Base-by-base conservation (phyloP, 2,888 invertebrate genomes). In the Patella pellucida region DNA sequence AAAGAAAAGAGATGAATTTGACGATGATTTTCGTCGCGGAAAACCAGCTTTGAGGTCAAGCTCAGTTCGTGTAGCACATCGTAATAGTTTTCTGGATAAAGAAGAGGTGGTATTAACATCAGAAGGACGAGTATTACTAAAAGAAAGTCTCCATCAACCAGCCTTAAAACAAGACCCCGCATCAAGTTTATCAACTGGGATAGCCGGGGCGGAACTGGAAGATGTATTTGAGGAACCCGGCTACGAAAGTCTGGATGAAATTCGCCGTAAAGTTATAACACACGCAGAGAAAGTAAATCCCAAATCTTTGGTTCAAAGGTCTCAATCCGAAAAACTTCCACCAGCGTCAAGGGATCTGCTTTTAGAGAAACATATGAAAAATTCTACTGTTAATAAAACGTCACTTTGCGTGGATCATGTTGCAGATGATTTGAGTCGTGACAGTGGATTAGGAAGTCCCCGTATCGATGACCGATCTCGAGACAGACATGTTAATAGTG, bases 181-280 rank as follows among this genome's bases (percentile, higher is more conserved):
- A 23, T 23, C 9, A 11, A 19, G 5, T 54, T 69, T 76, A 51
- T 73, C 74, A 31, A 50, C 78, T 51, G 75, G 76, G 71, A 71
- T 56, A 69, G n/a, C n/a, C n/a, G 68, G 68, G 14, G 12, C 19
- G 73, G 67, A 52, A 50, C 56, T 41, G 50, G 71, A 75, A 54
- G 71, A 68, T 15, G 56, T 54, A 12, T 52, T 52, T 4, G 62
- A 75, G 54, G 77, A 78, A n/a, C 84, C 83, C 12, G 85, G 84
- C 16, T 85, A 85, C 75, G 85, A 85, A 75, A 84, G 83, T 31
- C 78, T 85, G 68, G 85, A 85, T 68, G 80, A 83, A 27, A 77
- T 85, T 68, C 77, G 82, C 11, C 68, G 79, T 23, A 82, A 82
- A 75, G 79, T 81, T 68, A 71, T 77, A 51, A 71, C 75, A 52